Conservation (phyloP, 2,113 vertebrate species). For the Gasterosteus aculeatus region DNA sequence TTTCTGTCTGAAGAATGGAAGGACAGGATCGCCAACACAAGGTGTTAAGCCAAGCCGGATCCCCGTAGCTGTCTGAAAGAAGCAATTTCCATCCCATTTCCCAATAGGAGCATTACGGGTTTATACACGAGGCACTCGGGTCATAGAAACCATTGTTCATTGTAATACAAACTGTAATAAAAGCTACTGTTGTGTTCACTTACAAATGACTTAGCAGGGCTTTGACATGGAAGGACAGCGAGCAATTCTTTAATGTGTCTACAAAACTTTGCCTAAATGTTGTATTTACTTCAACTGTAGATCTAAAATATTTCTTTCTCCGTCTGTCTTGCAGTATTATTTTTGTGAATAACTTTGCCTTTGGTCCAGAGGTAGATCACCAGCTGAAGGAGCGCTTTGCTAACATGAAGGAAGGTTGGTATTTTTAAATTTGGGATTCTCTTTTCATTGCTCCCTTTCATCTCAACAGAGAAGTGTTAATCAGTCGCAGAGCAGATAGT, state of each 20-base stretch:
- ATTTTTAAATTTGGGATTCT: neutral
- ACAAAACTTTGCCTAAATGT: neutral
- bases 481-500: neutral
- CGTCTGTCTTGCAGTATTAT: conserved; percentile 89
- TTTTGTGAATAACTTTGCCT: conserved; percentile 99
- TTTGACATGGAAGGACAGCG: neutral
- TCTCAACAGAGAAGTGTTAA: neutral
- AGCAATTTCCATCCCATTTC: conserved; percentile 16
- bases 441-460: neutral
- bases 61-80: neutral
- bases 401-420: conserved; percentile 99
- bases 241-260: neutral
- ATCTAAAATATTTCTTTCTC: conserved; percentile 76
- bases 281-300: neutral
- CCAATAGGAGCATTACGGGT: neutral
- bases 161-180: neutral
- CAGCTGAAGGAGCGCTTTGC: conserved; percentile 99
- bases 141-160: neutral
- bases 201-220: neutral
- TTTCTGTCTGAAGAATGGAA: conserved; percentile 99
- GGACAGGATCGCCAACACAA: conserved; percentile 97
- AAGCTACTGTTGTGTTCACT: neutral
- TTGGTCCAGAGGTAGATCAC: conserved; percentile 99
- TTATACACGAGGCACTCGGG: neutral
- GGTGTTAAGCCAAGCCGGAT: conserved; percentile 78